A percentile compares a stretch with the other conserved stretches of the same genome.
Evolutionary conservation across 2,888 invertebrate genomes (phyloP).

Genomic region (Trimorus sp.): DNA sequence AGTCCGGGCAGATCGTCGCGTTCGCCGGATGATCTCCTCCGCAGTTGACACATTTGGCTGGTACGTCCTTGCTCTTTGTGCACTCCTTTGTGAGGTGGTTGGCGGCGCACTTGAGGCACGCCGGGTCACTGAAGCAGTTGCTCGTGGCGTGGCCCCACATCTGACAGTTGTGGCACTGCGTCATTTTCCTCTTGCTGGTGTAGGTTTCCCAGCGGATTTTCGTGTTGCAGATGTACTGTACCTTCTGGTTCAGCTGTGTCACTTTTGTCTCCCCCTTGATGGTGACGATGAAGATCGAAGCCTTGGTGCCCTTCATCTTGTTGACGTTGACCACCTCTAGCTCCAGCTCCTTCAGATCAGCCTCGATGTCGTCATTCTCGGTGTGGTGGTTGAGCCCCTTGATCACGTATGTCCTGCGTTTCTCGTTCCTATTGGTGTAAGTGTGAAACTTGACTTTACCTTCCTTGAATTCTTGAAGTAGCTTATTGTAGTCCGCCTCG

Average conservation of each 20-base stretch:
- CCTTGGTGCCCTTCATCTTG: constrained; percentile 66
- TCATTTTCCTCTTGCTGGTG: no score
- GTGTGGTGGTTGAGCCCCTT: constrained; percentile 59
- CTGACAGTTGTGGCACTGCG: constrained; percentile 64
- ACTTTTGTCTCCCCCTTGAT: constrained; percentile 46
- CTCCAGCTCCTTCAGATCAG: constrained; percentile 34
- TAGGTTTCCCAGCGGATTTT: constrained; percentile 64
- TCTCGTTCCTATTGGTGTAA: no score
- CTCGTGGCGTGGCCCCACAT: constrained; percentile 71
- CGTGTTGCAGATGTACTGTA: constrained; percentile 53
- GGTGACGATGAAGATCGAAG: constrained; percentile 63
- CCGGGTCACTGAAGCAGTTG: constrained; percentile 67
- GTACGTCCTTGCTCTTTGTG: constrained; percentile 58
- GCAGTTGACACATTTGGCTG: constrained; percentile 73
- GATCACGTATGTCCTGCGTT: constrained; percentile 32
- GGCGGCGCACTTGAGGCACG: constrained; percentile 70
- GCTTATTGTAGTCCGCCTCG: not conserved
- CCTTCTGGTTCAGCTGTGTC: constrained; percentile 54
- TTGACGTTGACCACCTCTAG: constrained; percentile 34
- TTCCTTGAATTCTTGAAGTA: constrained; percentile 14
- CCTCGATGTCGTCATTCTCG: constrained; percentile 35
- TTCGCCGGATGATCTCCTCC: constrained; percentile 71
- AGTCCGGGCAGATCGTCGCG: constrained; percentile 53
- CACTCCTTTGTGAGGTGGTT: constrained; percentile 70
- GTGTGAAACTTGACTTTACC: no score